Evolutionary conservation across 2,113 vertebrate genomes (phyloP).

Genomic region (Lepidothrix coronata): DNA sequence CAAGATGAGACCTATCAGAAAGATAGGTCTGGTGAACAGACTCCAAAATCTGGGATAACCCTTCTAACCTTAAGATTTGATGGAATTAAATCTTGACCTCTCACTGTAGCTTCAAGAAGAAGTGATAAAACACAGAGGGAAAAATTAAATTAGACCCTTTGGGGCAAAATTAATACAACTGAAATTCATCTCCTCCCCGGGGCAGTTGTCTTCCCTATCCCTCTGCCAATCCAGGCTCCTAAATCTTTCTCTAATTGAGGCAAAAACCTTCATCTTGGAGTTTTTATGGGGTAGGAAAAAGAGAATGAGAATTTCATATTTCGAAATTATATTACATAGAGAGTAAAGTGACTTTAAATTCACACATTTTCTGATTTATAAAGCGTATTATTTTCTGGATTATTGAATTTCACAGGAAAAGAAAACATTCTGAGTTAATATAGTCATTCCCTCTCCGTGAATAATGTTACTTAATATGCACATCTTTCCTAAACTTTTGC

Average conservation of each 20-base stretch:
- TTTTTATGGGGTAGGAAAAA: slow-evolving; percentile 3
- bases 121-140: background rate
- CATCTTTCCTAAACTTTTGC: background rate
- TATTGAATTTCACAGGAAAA: background rate
- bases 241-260: slow-evolving; percentile 29
- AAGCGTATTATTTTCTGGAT: background rate
- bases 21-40: background rate
- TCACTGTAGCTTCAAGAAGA: background rate
- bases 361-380: background rate
- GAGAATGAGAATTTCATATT: background rate
- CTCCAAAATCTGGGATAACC: background rate
- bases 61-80: background rate
- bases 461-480: background rate
- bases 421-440: background rate
- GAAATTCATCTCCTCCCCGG: background rate
- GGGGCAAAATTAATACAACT: slow-evolving; percentile 39
- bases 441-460: background rate
- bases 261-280: slow-evolving; percentile 12
- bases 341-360: background rate
- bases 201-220: background rate
- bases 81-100: slow-evolving; percentile 32
- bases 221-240: background rate
- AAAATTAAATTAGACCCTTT: slow-evolving; percentile 23
- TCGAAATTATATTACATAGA: background rate
- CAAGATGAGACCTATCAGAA: background rate